A percentile compares a stretch with the other conserved stretches of the same genome.
Evolutionary conservation across 35 echinoderm and acorn worm species (phyloP).

Genomic region (Diadema setosum): DNA sequence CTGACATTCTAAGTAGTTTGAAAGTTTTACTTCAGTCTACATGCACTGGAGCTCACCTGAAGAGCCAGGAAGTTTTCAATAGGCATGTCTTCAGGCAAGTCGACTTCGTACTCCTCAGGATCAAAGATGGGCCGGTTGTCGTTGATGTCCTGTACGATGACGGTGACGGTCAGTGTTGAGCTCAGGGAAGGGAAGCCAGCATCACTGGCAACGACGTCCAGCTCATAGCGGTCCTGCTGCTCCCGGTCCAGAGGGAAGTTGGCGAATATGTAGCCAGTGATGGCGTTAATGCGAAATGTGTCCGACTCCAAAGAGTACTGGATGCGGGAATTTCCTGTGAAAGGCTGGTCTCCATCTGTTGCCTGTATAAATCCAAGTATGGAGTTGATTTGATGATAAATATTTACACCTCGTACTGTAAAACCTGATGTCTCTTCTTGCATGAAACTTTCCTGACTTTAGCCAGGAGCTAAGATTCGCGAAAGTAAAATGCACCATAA

Average conservation of each 20-base stretch:
- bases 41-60: too few species aligned
- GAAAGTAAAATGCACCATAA: too few species aligned
- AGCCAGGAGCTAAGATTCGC: too few species aligned
- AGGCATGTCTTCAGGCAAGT: conserved; percentile 28
- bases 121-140: conserved; percentile 80
- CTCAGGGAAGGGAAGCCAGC: not conserved
- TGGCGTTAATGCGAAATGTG: conserved; percentile 36
- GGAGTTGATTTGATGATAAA: too few species aligned
- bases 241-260: conserved; percentile 43
- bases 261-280: conserved; percentile 48
- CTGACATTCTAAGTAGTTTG: too few species aligned
- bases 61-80: conserved; percentile 28
- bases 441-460: too few species aligned
- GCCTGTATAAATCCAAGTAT: too few species aligned
- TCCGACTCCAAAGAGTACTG: conserved; percentile 25
- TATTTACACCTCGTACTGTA: too few species aligned
- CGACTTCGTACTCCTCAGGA: conserved; percentile 24
- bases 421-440: too few species aligned
- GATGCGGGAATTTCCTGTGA: conserved; percentile 48
- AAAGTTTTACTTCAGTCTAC: too few species aligned
- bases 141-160: conserved; percentile 72
- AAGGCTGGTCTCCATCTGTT: conserved; percentile 35
- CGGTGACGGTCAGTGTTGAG: not conserved
- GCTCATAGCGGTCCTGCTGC: conserved; percentile 5
- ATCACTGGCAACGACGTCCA: conserved; percentile 50